Evolutionary conservation across 2,797 vertebrate genomes (phyloP).

Genomic region (Babyrousa celebensis): DNA sequence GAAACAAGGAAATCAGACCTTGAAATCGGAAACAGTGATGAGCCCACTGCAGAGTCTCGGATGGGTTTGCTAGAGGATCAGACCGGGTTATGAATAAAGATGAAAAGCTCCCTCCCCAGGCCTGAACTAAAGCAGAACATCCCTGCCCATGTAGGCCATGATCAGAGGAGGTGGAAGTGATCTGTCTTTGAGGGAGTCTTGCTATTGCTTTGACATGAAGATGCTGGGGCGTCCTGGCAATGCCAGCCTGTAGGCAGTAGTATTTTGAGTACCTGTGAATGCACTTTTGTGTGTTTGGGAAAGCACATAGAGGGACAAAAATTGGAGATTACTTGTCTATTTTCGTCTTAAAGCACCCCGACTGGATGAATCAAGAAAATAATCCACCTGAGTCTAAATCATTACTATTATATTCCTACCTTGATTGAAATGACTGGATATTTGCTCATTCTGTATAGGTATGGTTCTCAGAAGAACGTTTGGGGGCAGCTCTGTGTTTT

Average conservation of each 20-base stretch:
- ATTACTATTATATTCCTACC: background rate
- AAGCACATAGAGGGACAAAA: background rate
- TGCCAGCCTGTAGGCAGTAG: background rate
- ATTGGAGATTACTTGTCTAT: background rate
- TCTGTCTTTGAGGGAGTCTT: background rate
- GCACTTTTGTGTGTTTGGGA: background rate
- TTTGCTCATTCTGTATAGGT: background rate
- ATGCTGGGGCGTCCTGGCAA: accelerated
- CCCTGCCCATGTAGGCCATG: background rate
- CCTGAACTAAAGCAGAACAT: background rate
- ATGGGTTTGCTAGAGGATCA: background rate
- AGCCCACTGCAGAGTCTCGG: background rate
- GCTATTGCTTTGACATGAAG: background rate
- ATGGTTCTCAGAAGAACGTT: slow-evolving; percentile 22
- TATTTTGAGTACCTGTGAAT: background rate
- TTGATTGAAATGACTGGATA: background rate
- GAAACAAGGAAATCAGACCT: slow-evolving; percentile 24
- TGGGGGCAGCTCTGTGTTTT: slow-evolving; percentile 10
- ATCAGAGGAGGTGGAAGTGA: background rate
- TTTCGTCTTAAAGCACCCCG: slow-evolving; percentile 8
- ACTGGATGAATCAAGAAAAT: background rate
- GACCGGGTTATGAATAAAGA: background rate
- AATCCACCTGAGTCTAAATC: background rate
- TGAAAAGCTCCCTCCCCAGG: background rate
- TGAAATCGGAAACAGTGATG: background rate